Evolutionary conservation across 2,113 vertebrate genomes (phyloP).

Genomic region (Syrmaticus mikado): DNA sequence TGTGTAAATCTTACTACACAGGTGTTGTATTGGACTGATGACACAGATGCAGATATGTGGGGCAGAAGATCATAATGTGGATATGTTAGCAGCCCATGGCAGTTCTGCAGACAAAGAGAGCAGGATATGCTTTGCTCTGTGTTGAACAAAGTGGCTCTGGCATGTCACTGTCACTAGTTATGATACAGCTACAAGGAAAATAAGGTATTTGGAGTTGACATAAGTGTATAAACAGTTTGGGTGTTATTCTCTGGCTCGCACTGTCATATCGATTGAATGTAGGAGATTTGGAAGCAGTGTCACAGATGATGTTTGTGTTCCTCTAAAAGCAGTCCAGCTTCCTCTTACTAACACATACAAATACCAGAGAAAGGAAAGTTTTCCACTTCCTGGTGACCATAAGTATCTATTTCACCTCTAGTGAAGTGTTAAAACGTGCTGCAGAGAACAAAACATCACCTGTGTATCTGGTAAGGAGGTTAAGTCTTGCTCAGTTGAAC

Average conservation of each 20-base stretch:
- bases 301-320: background rate
- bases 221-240: background rate
- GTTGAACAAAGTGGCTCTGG: background rate
- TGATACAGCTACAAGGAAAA: background rate
- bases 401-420: background rate
- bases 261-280: background rate
- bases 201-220: background rate
- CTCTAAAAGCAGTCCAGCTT: background rate
- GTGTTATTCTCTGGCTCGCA: background rate
- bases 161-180: background rate
- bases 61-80: background rate
- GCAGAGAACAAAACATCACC: background rate
- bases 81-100: fast-evolving
- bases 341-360: background rate
- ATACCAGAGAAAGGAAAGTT: background rate
- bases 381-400: background rate
- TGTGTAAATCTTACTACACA: background rate
- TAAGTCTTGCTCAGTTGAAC: background rate
- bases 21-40: background rate
- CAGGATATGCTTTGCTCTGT: background rate
- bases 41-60: too few relatives aligned
- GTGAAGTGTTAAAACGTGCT: background rate
- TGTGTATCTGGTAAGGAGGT: background rate
- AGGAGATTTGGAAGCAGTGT: background rate
- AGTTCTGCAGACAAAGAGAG: background rate